Evolutionary conservation across 2,888 invertebrate species (phyloP).

Genomic region (Anaspis maculata): DNA sequence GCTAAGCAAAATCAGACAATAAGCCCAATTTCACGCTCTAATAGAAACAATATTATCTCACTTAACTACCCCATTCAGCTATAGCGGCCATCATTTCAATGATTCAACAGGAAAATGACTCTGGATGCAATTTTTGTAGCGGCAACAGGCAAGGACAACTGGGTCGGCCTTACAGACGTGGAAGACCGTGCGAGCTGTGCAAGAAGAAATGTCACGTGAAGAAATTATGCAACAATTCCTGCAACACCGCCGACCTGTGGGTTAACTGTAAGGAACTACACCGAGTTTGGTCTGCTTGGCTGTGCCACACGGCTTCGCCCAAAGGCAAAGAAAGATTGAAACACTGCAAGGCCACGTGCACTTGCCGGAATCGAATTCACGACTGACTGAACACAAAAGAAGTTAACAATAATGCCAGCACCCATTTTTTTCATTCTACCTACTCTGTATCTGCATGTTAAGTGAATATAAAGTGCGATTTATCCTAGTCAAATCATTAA

Average conservation of each 20-base stretch:
- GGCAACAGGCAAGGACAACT: slow-evolving; percentile 58
- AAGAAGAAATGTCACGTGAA: slow-evolving; percentile 53
- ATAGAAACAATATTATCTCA: no score
- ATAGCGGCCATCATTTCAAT: background rate
- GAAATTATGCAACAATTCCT: slow-evolving; percentile 66
- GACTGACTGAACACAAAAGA: slow-evolving; percentile 26
- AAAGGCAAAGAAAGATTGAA: slow-evolving; percentile 48
- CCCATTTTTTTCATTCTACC: no score
- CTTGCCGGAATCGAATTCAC: slow-evolving; percentile 52
- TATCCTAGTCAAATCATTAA: no score
- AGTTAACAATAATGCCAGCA: no score
- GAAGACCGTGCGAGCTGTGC: slow-evolving; percentile 59
- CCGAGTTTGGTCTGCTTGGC: slow-evolving; percentile 50
- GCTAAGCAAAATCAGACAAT: background rate
- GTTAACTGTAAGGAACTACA: slow-evolving; percentile 63
- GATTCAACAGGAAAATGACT: slow-evolving; percentile 1
- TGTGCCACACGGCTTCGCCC: slow-evolving; percentile 46
- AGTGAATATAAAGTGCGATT: no score
- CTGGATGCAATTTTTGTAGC: slow-evolving; percentile 42
- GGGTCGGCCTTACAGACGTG: slow-evolving; percentile 60
- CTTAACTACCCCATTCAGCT: no score
- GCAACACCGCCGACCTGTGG: slow-evolving; percentile 59
- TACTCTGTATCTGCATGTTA: no score
- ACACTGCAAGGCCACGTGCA: slow-evolving; percentile 66
- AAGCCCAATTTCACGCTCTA: background rate